A percentile compares a stretch with the other conserved stretches of the same genome.
Evolutionary conservation across 2,797 vertebrate species (phyloP).

Genomic region (Pseudomugil gertrudae): DNA sequence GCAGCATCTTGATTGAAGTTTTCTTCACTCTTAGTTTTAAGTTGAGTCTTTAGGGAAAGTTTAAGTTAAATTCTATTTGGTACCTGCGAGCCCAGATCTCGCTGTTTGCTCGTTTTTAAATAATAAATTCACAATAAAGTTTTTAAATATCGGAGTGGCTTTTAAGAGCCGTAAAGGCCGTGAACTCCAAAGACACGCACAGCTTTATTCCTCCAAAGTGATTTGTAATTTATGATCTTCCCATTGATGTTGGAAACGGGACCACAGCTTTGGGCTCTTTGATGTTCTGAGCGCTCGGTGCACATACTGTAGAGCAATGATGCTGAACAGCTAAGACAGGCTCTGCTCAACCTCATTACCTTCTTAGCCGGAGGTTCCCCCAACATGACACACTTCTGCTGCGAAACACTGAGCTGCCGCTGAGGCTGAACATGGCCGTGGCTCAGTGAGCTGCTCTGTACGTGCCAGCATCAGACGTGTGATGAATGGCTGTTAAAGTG

Average conservation of each 20-base stretch:
- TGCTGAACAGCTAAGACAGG: conserved; percentile 52
- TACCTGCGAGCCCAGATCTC: neutral
- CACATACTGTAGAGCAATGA: conserved; percentile 51
- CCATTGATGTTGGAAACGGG: conserved; percentile 68
- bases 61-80: conserved; percentile 4
- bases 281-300: conserved; percentile 56
- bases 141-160: conserved; percentile 20
- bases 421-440: conserved; percentile 32
- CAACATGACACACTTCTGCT: conserved; percentile 54
- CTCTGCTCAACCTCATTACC: conserved; percentile 68
- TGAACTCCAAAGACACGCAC: conserved; percentile 36
- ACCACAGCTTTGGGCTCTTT: conserved; percentile 52
- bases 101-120: conserved; percentile 1
- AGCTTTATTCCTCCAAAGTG: conserved; percentile 42
- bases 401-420: conserved; percentile 44
- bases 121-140: conserved; percentile 30
- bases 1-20: neutral
- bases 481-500: conserved; percentile 52
- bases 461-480: conserved; percentile 28
- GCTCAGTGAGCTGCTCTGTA: conserved; percentile 30
- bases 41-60: neutral
- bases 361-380: conserved; percentile 55
- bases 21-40: neutral
- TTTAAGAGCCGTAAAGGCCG: conserved; percentile 13
- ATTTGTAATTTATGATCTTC: conserved; percentile 75